phyloP scores from a whole-genome alignment of 2,113 vertebrate species.

The Raja brachyura region DNA sequence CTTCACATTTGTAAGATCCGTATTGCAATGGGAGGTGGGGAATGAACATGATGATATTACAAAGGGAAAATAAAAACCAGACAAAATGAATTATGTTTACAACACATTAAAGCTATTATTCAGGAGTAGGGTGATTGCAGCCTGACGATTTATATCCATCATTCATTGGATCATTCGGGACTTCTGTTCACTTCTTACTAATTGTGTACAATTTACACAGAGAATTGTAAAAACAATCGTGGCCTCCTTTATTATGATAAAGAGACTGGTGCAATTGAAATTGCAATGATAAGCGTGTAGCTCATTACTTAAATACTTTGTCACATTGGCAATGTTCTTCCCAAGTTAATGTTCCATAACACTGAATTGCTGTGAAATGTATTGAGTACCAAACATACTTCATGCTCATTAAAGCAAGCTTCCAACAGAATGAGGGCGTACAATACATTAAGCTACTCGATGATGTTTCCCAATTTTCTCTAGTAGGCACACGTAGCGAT shows the following conservation, averaged over 20 bases:
- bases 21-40: neutral
- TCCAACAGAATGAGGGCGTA: neutral
- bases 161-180: neutral
- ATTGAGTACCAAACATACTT: neutral
- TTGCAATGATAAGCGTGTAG: neutral
- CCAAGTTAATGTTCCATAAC: slow-evolving; percentile 23
- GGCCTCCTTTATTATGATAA: neutral
- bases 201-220: neutral
- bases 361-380: neutral
- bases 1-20: neutral
- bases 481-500: no score
- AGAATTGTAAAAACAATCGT: neutral
- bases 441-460: neutral
- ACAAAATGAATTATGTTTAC: neutral
- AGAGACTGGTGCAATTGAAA: neutral
- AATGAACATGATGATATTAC: neutral
- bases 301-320: neutral
- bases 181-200: neutral
- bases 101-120: neutral
- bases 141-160: neutral
- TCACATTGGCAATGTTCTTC: neutral
- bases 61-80: neutral
- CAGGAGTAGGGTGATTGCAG: neutral
- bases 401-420: neutral
- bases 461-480: neutral